These are phyloP conservation scores for Micrasema minimum DNA, from an alignment of 1,140 invertebrate genomes.

Conservation along the genomic window DNA sequence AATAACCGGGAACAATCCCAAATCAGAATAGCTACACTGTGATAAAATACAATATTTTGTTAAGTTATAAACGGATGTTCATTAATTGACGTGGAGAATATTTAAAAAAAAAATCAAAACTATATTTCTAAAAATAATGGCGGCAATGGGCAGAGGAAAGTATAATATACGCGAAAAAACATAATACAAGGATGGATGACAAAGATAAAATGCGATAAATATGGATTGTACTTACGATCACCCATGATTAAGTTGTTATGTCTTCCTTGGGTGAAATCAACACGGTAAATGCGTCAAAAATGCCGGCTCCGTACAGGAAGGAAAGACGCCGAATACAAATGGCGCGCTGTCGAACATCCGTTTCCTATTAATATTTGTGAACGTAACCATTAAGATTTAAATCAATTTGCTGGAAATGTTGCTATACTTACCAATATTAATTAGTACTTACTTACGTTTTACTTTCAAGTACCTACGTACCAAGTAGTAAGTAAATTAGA, in stretches of 20 bases:
- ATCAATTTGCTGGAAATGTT: background rate
- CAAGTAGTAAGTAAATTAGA: too few species aligned
- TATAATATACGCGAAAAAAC: background rate
- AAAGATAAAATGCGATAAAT: conserved; percentile 9
- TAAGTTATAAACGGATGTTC: too few species aligned
- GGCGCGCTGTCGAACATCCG: conserved; percentile 17
- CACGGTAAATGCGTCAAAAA: conserved; percentile 28
- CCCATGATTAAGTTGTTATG: conserved; percentile 39
- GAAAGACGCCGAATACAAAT: background rate
- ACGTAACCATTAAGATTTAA: conserved; percentile 9
- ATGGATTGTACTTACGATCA: conserved; percentile 44
- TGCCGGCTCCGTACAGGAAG: background rate
- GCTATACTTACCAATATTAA: too few species aligned
- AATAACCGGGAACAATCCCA: too few species aligned
- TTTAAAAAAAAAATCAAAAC: too few species aligned
- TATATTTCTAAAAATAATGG: conserved; percentile 27
- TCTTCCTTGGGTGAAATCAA: conserved; percentile 26
- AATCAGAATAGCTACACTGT: too few species aligned
- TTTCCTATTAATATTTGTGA: background rate
- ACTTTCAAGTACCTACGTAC: too few species aligned
- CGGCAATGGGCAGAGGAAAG: background rate
- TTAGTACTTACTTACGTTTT: too few species aligned
- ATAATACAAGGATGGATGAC: background rate
- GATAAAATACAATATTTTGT: too few species aligned
- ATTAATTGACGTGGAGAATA: too few species aligned